phyloP scores from a whole-genome alignment of 2,113 vertebrate species.

The Eulemur rufifrons region DNA sequence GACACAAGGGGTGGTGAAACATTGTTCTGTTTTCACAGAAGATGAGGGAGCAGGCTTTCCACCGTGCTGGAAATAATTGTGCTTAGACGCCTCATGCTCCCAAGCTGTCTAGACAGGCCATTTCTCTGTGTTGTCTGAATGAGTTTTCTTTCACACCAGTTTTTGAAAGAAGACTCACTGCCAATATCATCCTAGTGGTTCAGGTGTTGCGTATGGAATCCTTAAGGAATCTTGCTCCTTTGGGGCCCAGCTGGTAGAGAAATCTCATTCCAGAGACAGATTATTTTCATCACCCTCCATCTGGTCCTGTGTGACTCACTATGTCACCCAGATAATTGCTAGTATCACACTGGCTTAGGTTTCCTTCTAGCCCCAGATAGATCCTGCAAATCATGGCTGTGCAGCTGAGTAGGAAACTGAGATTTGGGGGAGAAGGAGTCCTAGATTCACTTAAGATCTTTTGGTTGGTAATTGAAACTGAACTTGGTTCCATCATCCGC shows the following conservation, averaged over 20 bases:
- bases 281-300: neutral
- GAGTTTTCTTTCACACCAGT: neutral
- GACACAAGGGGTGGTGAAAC: neutral
- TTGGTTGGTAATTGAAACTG: neutral
- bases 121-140: neutral
- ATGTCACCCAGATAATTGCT: neutral
- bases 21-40: neutral
- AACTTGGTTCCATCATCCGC: neutral
- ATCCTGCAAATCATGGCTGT: neutral
- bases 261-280: neutral
- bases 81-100: neutral
- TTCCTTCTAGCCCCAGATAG: neutral
- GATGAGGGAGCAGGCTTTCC: neutral
- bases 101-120: neutral
- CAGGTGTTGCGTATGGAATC: neutral
- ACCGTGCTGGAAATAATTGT: neutral
- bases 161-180: neutral
- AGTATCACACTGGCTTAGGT: neutral
- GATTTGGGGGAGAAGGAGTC: neutral
- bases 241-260: neutral
- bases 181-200: neutral
- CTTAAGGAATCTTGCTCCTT: neutral
- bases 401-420: neutral
- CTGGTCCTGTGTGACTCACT: neutral
- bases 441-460: neutral